Conservation (phyloP, 2,797 vertebrate genomes). For the Bradypodion pumilum region DNA sequence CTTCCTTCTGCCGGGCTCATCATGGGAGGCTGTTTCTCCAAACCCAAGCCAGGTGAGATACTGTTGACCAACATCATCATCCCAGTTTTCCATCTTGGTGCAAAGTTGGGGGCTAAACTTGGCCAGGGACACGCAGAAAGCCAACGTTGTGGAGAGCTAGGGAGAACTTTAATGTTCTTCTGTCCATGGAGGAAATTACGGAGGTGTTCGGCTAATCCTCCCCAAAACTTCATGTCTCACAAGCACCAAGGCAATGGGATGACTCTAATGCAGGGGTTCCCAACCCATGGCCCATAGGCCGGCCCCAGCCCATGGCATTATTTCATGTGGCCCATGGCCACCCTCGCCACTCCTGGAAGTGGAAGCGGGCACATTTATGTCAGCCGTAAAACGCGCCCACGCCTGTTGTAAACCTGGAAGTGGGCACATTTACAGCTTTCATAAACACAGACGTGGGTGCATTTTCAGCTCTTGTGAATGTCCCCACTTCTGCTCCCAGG, state of each 20-base stretch:
- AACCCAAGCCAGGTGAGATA: conserved; percentile 90
- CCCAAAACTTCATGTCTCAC: conserved; percentile 38
- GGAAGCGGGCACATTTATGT: no score
- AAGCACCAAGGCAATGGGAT: not conserved
- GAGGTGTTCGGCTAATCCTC: conserved; percentile 44
- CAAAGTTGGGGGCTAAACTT: conserved; percentile 47
- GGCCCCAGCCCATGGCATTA: no score
- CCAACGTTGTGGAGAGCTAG: conserved; percentile 27
- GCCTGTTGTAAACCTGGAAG: no score
- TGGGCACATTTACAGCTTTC: no score
- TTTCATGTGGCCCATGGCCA: no score
- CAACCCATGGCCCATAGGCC: no score
- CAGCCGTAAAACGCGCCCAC: no score
- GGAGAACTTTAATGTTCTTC: conserved; percentile 66
- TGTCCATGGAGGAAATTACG: conserved; percentile 45
- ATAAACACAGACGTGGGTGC: no score
- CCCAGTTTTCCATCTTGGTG: conserved; percentile 2
- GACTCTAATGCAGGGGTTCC: conserved; percentile 19
- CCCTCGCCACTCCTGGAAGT: no score
- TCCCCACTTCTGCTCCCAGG: no score
- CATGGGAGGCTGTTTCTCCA: conserved; percentile 97
- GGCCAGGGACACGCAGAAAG: conserved; percentile 56
- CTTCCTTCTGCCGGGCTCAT: conserved; percentile 52
- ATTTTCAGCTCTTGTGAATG: no score
- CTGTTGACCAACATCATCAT: not conserved